These are phyloP conservation scores for Choristoneura fumiferana DNA, from an alignment of 1,140 invertebrate genomes.

Conservation along the genomic window DNA sequence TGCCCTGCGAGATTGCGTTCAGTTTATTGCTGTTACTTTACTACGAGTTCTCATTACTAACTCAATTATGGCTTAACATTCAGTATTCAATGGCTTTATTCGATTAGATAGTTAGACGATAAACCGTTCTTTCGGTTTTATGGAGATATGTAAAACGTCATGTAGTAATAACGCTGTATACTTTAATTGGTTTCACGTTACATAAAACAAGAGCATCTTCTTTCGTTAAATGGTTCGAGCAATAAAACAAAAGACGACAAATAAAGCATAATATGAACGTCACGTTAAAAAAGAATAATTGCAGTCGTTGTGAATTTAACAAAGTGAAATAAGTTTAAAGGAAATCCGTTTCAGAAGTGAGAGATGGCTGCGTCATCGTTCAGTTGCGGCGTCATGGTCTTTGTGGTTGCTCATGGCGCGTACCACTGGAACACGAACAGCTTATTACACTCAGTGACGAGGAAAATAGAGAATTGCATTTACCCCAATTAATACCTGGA, in stretches of 20 bases:
- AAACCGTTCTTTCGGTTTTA: not conserved
- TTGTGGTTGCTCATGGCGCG: not conserved
- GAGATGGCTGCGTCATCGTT: slow-evolving; percentile 27
- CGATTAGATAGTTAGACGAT: too few species aligned
- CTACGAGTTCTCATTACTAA: slow-evolving; percentile 15
- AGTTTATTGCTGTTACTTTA: slow-evolving; percentile 29
- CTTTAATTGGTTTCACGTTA: too few species aligned
- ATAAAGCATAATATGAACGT: slow-evolving; percentile 11
- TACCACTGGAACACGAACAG: slow-evolving; percentile 4
- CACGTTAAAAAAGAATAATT: slow-evolving; percentile 7
- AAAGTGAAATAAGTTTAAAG: slow-evolving; percentile 17
- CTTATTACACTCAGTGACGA: too few species aligned
- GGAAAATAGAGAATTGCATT: too few species aligned
- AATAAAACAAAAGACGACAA: slow-evolving; percentile 7
- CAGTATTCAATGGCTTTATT: too few species aligned
- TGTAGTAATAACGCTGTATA: too few species aligned
- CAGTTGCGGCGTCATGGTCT: slow-evolving; percentile 24
- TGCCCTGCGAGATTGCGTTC: slow-evolving; percentile 34
- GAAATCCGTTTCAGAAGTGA: slow-evolving; percentile 19
- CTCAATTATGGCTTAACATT: not conserved
- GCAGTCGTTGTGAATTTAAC: slow-evolving; percentile 8
- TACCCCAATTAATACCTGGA: too few species aligned
- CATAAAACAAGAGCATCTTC: not conserved
- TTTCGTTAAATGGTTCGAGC: not conserved
- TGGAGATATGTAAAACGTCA: not conserved